A percentile compares a stretch with the other conserved stretches of the same genome.
Evolutionary conservation across 2,113 vertebrate species (phyloP).

Genomic region (Odocoileus hemionus): DNA sequence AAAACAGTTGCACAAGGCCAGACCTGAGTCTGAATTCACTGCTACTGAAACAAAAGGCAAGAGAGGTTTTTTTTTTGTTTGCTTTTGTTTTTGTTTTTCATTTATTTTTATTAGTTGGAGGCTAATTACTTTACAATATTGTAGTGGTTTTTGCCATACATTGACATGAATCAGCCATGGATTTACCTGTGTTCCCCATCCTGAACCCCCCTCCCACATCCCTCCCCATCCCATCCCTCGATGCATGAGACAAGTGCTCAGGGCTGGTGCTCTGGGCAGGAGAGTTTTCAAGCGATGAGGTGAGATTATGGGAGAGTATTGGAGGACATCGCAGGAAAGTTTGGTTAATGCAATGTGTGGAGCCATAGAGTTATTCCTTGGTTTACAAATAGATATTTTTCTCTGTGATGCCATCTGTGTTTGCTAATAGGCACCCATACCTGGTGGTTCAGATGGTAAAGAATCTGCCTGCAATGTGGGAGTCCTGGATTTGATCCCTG

Average conservation of each 20-base stretch:
- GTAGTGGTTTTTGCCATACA: too few relatives aligned
- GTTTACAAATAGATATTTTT: not conserved
- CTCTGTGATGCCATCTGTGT: not conserved
- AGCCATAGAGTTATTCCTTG: not conserved
- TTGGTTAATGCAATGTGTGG: not conserved
- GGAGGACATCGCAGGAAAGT: not conserved
- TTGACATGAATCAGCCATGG: too few relatives aligned
- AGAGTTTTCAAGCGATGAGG: not conserved
- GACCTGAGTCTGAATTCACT: not conserved
- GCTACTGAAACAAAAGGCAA: not conserved
- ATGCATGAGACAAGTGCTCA: too few relatives aligned
- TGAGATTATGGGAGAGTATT: not conserved
- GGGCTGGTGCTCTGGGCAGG: too few relatives aligned
- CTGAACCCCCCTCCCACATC: too few relatives aligned
- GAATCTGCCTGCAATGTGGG: not conserved
- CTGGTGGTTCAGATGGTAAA: not conserved
- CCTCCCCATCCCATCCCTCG: too few relatives aligned
- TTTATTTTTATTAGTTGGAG: too few relatives aligned
- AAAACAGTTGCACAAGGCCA: not conserved
- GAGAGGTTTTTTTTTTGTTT: not conserved
- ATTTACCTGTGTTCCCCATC: too few relatives aligned
- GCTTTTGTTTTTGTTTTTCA: too few relatives aligned
- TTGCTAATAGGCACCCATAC: not conserved
- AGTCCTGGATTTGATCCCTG: not conserved
- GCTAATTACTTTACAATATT: too few relatives aligned